These are phyloP conservation scores for Cygnus buccinator DNA, from an alignment of 2,113 vertebrate genomes.

Conservation along the genomic window DNA sequence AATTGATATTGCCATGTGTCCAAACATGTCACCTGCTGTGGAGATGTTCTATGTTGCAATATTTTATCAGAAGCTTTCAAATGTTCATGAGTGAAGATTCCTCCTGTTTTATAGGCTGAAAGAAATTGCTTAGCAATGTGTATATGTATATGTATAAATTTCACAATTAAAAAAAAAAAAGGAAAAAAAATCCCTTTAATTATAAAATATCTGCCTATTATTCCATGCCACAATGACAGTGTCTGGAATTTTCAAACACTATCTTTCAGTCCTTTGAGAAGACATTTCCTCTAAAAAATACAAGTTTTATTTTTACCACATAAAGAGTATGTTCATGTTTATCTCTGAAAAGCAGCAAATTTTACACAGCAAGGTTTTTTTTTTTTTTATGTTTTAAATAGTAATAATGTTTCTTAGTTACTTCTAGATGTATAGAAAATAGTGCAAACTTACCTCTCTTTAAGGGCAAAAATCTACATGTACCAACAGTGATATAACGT, in stretches of 20 bases:
- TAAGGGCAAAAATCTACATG: background rate
- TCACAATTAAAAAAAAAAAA: background rate
- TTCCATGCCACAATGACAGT: background rate
- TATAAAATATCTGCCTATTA: background rate
- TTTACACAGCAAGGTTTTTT: too few relatives aligned
- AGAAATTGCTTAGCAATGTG: background rate
- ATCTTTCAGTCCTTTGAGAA: background rate
- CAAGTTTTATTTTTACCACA: background rate
- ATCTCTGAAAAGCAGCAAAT: background rate
- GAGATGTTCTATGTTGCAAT: background rate
- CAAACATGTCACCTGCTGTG: background rate
- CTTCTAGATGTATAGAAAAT: background rate
- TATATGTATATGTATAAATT: background rate
- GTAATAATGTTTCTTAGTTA: background rate
- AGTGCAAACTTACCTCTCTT: background rate
- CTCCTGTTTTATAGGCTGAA: background rate
- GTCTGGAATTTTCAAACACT: background rate
- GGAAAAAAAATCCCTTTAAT: background rate
- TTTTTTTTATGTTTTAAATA: too few relatives aligned
- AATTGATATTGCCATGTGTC: background rate
- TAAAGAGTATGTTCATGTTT: background rate
- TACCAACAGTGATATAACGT: background rate
- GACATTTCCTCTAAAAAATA: background rate
- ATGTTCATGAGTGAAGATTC: background rate
- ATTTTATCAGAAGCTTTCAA: background rate